These are phyloP conservation scores for Drosophila ezoana DNA, from an alignment of 2,888 invertebrate species.

Conservation along the genomic window DNA sequence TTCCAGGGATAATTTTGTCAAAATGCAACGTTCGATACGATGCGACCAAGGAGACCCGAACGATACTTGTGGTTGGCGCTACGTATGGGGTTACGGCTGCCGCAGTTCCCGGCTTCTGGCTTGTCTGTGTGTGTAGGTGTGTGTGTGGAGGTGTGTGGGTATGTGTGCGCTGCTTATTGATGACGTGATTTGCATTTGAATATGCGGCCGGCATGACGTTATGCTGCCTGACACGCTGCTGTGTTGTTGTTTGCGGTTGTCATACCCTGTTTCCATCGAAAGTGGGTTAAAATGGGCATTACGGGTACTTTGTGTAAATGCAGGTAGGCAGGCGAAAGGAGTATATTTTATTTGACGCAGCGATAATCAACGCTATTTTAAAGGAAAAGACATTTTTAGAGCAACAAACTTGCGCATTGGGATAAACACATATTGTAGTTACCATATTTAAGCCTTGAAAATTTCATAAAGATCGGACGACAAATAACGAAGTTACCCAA, in stretches of 20 bases:
- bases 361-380: too few relatives aligned
- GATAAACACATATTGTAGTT: too few relatives aligned
- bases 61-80: constrained; percentile 23
- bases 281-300: not conserved
- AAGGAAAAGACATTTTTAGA: too few relatives aligned
- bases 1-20: constrained; percentile 71
- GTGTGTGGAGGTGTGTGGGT: not conserved
- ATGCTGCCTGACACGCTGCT: constrained; percentile 25
- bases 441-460: too few relatives aligned
- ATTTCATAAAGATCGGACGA: too few relatives aligned
- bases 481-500: too few relatives aligned
- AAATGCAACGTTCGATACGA: constrained; percentile 67
- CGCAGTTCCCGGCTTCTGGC: not conserved
- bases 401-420: too few relatives aligned
- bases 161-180: constrained; percentile 72
- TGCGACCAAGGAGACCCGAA: constrained; percentile 4
- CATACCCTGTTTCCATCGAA: not conserved
- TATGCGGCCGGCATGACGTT: constrained; percentile 59
- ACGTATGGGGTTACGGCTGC: not conserved
- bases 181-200: constrained; percentile 82
- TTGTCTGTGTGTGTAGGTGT: constrained; percentile 5
- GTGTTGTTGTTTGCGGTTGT: constrained; percentile 34
- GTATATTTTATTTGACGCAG: too few relatives aligned
- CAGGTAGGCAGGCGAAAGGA: not conserved
- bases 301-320: not conserved